These are phyloP conservation scores for Andricus curvator DNA, from an alignment of 2,888 invertebrate species.

Conservation along the genomic window DNA sequence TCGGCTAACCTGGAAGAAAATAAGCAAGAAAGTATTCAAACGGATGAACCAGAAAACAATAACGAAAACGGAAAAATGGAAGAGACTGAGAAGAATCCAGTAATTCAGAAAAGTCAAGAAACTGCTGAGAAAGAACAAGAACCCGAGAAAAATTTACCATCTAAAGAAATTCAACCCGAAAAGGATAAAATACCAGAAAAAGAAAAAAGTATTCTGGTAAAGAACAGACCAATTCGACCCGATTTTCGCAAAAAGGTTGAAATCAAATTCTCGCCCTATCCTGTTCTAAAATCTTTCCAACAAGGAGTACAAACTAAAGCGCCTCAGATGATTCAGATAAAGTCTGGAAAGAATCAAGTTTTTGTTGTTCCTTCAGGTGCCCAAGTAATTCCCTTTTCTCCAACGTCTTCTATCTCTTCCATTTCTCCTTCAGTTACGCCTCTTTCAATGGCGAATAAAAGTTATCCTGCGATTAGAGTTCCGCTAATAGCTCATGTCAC, in stretches of 20 bases:
- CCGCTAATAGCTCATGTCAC: background rate
- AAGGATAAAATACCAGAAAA: background rate
- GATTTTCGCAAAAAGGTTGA: background rate
- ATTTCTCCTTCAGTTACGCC: background rate
- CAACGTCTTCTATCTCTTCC: too few relatives aligned
- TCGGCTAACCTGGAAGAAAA: background rate
- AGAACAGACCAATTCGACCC: background rate
- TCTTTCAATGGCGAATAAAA: background rate
- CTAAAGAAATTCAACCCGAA: background rate
- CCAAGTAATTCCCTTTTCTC: too few relatives aligned
- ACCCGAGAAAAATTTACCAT: too few relatives aligned
- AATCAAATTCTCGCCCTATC: slow-evolving; percentile 12
- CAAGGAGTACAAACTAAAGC: background rate
- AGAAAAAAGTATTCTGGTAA: background rate
- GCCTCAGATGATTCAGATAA: background rate
- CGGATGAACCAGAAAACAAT: background rate
- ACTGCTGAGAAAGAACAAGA: background rate
- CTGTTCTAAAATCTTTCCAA: background rate
- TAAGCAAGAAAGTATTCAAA: background rate
- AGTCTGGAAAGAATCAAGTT: background rate
- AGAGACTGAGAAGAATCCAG: background rate
- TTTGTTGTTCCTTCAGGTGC: background rate
- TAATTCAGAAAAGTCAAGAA: background rate
- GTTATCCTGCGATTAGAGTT: background rate
- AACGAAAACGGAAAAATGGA: background rate